Conservation (phyloP, 2,797 vertebrate genomes). For the Crenuchus spilurus region DNA sequence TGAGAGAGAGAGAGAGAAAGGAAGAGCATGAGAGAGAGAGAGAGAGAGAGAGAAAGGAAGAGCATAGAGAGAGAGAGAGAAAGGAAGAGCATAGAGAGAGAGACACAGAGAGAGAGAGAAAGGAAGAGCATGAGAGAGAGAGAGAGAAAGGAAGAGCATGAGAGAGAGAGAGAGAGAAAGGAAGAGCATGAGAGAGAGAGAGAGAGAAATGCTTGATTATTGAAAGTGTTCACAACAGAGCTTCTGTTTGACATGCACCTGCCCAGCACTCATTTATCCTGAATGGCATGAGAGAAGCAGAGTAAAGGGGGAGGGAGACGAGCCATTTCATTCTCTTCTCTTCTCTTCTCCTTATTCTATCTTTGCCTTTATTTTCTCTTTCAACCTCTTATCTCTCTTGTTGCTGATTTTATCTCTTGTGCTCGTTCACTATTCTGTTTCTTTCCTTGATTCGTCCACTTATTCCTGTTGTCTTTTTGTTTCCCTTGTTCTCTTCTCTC, state of each 20-base stretch:
- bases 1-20: not conserved
- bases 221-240: constrained; percentile 49
- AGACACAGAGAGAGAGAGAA: constrained; percentile 22
- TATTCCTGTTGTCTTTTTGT: too few species aligned
- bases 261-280: constrained; percentile 41
- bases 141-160: too few species aligned
- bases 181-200: too few species aligned
- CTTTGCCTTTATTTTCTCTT: not conserved
- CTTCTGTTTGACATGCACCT: constrained; percentile 56
- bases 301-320: constrained; percentile 16
- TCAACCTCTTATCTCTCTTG: not conserved
- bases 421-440: too few species aligned
- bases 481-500: not conserved
- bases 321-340: too few species aligned
- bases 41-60: constrained; percentile 1
- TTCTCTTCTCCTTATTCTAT: too few species aligned
- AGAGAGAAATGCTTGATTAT: constrained; percentile 35
- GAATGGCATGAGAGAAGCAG: constrained; percentile 19
- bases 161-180: too few species aligned
- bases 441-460: too few species aligned
- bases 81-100: too few species aligned
- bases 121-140: too few species aligned
- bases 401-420: too few species aligned
- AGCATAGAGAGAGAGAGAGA: not conserved
- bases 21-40: constrained; percentile 1